Evolutionary conservation across 1,140 invertebrate genomes (phyloP), one percentile per base, ranked within the genome.

Genomic region (Neodiprion virginianus): DNA sequence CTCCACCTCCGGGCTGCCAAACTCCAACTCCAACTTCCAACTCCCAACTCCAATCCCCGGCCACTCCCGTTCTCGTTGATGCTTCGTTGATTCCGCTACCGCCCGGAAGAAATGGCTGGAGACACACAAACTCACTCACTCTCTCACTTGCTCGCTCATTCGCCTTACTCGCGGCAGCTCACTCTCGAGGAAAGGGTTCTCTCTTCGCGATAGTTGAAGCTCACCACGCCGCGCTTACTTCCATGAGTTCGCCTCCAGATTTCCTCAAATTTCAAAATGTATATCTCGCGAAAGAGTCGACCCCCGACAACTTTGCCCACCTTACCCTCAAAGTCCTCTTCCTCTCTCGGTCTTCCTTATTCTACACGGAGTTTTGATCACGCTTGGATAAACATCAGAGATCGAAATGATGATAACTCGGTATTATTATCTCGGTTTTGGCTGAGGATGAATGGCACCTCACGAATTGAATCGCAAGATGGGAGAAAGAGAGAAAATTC

Each of bases 21-120:
- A 61, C 53, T 61, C 53, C n/a, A 61, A 61, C 53, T 61, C 53
- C 53, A 61, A 61, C 53, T 61, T 61, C 53, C 53, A 61, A 61
- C 53, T 61, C 53, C 53, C 53, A 61, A 61, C 53, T 61, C 53
- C 53, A 61, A 61, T 61, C 53, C 53, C 53, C 53, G 53, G 53
- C 53, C 53, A 61, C 53, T 61, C 53, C 53, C 53, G 53, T 61
- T 61, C 53, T 61, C 53, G 53, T 61, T 61, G 53, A 61, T 61
- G 53, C 53, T 61, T 61, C 53, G 53, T 61, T 61, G 53, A 61
- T 61, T 61, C 53, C 53, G 53, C 53, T 61, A 61, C 53, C 53
- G 53, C 4, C 53, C 53, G 53, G 53, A 61, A 61, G 53, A 61
- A 61, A 61, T 61, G n/a, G 53, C 53, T 61, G 53, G 53, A 61